Evolutionary conservation across 2,888 invertebrate genomes (phyloP), one percentile per base, ranked within the genome.

Genomic region (Tiliacea aurago): DNA sequence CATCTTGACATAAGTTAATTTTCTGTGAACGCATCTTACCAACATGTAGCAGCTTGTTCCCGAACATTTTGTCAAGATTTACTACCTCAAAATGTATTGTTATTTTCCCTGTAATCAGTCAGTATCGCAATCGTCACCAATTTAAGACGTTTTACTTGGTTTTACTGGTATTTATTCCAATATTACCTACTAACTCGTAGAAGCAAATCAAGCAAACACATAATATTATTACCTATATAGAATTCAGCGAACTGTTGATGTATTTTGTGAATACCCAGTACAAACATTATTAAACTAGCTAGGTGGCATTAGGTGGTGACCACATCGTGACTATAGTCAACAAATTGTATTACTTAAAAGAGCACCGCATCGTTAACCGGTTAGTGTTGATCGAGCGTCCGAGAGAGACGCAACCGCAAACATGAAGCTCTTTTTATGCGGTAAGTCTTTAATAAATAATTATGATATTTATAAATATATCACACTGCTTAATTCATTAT

Each of bases 381-480:
- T 91, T 89, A 91, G 91, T 93, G 84, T 84, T 55, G 70, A 79
- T 81, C 84, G 79, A 86, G 83, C 88, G 81, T 81, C 83, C 78
- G 85, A 77, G 69, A 62, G 85, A 77, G 76, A 77, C 86, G 78
- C 80, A 65, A 70, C 73, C 69, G 69, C 78, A 79, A 86, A 59
- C 66, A 92, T 92, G 92, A 90, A 90, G 87, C 72, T 86, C 51
- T 59, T 90, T 63, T 81, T 90, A 70, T 89, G 84, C 86, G 62
- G 91, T 92, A 81, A 91, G 91, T 91, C 20, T 68, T 75, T 69
- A 59, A 61, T 72, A 61, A 67, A 80, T 59, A 37, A 37, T 37
- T 37, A 79, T 72, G 43, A 64, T 75, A 53, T 43, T 68, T 62
- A 13, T 20, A 9, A 28, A 55, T 2, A 23, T 23, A 43, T 20